Base-by-base conservation (phyloP, 92 coral and sea anemone genomes). In the Heliopora coerulea region DNA sequence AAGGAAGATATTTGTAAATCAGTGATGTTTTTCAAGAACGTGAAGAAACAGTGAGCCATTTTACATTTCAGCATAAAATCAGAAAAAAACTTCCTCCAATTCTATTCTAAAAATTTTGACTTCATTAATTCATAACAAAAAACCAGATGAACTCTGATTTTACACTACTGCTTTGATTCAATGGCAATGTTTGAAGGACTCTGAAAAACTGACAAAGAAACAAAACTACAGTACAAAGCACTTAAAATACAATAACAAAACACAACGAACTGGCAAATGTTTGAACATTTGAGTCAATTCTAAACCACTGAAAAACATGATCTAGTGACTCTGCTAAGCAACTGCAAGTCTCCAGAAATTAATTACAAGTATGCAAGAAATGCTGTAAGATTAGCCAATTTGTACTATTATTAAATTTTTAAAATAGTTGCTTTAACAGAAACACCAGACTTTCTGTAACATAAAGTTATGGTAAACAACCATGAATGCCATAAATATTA, bases 131-230 rank as follows among this genome's bases (percentile, higher is more conserved):
- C 30, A 49, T 21, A 50, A 70, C 56, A 23, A 56, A 70, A 67
- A 67, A 27, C 70, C 70, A 63, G 70, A 44, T 67, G 74, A 67
- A 67, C 74, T 67, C 74, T 44, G 74, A 70, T 54, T 70, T 62
- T 70, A 70, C 29, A 26, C 77, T 70, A 54, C 56, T 70, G 58
- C 77, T 49, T 70, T 70, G 77, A 25, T 70, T 70, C 63, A 70
- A 23, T 10, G 58, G 41, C 37, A 67, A 26, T 67, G 74, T 67
- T 23, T 37, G 74, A 41, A 70, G 62, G 58, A 30, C 35, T 70
- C 77, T 37, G 42, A 67, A 70, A 70, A 70, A 70, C 63, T 54
- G 77, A 70, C 77, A 70, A 54, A 70, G 74, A 67, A 49, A 31
- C 74, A 67, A 49, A 67, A 49, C 50, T 19, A 62, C 69, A 31